Percentiles rank a stretch among this genome's conserved stretches.
Evolutionary conservation across 1,140 invertebrate species (phyloP).

Genomic region (Cheumatopsyche charites): DNA sequence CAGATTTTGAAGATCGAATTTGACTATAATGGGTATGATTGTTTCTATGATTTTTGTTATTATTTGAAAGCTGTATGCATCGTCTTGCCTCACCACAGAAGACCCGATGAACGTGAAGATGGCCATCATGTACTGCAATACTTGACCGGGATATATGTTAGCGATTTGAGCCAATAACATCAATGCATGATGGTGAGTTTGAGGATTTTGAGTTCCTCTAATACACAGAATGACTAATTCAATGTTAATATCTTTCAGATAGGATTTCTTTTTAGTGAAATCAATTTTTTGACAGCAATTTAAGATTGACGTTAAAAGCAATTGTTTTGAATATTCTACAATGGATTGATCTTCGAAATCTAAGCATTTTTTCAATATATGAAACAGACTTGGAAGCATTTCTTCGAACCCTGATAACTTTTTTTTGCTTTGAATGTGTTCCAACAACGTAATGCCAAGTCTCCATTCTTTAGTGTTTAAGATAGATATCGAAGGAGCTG

Average conservation of each 20-base stretch:
- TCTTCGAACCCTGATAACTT: conserved; percentile 69
- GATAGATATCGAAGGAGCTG: conserved; percentile 62
- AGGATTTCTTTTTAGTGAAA: conserved; percentile 58
- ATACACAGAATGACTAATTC: conserved; percentile 87
- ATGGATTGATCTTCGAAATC: conserved; percentile 80
- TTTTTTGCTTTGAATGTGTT: conserved; percentile 84
- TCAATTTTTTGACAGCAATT: conserved; percentile 70
- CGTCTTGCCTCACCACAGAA: conserved; percentile 87
- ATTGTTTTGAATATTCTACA: conserved; percentile 89
- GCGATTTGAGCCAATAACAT: conserved; percentile 80
- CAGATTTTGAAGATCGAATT: conserved; percentile 59
- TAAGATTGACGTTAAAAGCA: conserved; percentile 79
- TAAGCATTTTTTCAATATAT: conserved; percentile 79
- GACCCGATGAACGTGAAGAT: conserved; percentile 96
- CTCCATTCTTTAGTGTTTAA: conserved; percentile 75
- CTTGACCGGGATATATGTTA: conserved; percentile 76
- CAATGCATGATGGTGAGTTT: conserved; percentile 91
- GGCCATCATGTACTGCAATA: conserved; percentile 90
- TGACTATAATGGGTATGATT: conserved; percentile 83
- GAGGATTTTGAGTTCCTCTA: conserved; percentile 87
- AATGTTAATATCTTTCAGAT: conserved; percentile 73
- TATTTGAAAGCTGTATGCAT: conserved; percentile 92
- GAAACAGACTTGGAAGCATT: conserved; percentile 78
- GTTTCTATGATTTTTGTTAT: conserved; percentile 90
- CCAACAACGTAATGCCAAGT: conserved; percentile 77